Evolutionary conservation across 2,797 vertebrate species (phyloP).

Genomic region (Molothrus ater): DNA sequence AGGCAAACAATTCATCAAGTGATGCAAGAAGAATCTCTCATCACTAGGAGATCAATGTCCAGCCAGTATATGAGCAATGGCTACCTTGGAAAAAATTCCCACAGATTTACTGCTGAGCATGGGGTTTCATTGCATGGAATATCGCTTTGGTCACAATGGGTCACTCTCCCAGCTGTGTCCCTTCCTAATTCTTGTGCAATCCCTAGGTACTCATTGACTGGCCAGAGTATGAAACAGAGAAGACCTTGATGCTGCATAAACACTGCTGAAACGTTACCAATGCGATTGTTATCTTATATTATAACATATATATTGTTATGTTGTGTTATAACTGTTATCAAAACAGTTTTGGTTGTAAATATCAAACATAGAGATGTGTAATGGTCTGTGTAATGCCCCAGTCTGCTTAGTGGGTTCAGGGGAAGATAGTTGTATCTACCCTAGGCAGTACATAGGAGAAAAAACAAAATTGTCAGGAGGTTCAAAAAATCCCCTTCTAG

Average conservation of each 20-base stretch:
- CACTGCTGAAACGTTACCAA: not conserved
- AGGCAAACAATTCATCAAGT: not conserved
- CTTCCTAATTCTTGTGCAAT: accelerated
- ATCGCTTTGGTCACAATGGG: not conserved
- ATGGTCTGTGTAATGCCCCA: not conserved
- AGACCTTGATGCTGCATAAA: not conserved
- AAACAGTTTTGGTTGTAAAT: not conserved
- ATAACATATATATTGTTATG: not conserved
- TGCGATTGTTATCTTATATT: not conserved
- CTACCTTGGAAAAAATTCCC: not conserved
- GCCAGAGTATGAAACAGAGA: not conserved
- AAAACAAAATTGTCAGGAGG: not conserved
- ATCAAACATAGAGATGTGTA: not conserved
- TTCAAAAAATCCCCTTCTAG: not conserved
- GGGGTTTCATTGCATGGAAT: not conserved
- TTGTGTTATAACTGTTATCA: not conserved
- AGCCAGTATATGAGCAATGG: not conserved
- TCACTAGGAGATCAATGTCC: not conserved
- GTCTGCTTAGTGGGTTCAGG: not conserved
- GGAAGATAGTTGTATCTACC: not conserved
- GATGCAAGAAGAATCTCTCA: not conserved
- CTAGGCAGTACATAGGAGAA: not conserved
- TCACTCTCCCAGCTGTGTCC: not conserved
- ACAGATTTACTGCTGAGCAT: not conserved
- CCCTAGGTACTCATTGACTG: not conserved